phyloP scores from a whole-genome alignment of 1,140 invertebrate genomes.

The Schmidtea mediterranea region DNA sequence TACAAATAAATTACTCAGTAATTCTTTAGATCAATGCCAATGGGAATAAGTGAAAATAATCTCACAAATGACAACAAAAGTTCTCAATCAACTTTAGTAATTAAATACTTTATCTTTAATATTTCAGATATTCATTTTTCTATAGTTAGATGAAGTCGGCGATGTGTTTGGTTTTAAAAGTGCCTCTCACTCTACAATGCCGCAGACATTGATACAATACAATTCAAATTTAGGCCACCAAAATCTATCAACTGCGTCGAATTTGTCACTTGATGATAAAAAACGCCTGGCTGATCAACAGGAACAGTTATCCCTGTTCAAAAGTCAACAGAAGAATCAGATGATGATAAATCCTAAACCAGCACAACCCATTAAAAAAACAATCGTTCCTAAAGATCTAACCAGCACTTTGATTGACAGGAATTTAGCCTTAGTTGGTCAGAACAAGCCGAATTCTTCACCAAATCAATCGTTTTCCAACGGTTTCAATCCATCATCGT shows the following conservation, averaged over 20 bases:
- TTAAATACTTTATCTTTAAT: too few relatives aligned
- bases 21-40: too few relatives aligned
- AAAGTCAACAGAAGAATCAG: not conserved
- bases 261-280: conserved; percentile 13
- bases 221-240: not conserved
- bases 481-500: too few relatives aligned
- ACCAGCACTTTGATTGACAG: not conserved
- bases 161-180: conserved; percentile 10
- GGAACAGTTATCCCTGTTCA: conserved; percentile 5
- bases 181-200: conserved; percentile 3
- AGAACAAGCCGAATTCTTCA: not conserved
- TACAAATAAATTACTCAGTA: too few relatives aligned
- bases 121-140: too few relatives aligned
- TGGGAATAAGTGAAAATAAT: too few relatives aligned
- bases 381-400: not conserved
- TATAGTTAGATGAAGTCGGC: conserved; percentile 8
- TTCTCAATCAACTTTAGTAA: too few relatives aligned
- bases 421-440: not conserved
- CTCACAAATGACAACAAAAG: too few relatives aligned
- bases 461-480: not conserved
- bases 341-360: not conserved
- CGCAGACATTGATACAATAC: conserved; percentile 1
- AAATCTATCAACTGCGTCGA: not conserved
- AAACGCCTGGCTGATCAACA: conserved; percentile 14
- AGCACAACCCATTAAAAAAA: not conserved